These are phyloP conservation scores for Aptenodytes patagonicus DNA, from an alignment of 2,113 vertebrate species.

Conservation along the genomic window DNA sequence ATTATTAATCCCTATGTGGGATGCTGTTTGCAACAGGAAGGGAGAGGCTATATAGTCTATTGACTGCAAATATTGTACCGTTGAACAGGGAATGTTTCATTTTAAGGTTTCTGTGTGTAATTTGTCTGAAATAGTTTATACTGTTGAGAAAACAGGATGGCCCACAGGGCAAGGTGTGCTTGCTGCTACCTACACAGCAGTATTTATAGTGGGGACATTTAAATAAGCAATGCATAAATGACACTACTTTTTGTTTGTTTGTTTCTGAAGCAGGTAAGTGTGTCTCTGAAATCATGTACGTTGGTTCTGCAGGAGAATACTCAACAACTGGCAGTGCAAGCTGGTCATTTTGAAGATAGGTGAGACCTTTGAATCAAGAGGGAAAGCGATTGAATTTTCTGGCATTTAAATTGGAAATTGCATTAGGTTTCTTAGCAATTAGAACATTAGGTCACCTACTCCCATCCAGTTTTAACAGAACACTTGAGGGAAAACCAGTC, in stretches of 20 bases:
- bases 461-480: not conserved
- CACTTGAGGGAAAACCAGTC: not conserved
- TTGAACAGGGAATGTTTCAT: not conserved
- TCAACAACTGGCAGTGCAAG: not conserved
- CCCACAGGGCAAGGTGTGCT: not conserved
- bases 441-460: not conserved
- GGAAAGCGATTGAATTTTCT: not conserved
- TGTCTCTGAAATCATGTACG: fast-evolving
- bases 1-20: not conserved
- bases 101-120: not conserved
- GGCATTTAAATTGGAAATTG: not conserved
- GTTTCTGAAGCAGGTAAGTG: not conserved
- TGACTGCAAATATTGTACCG: not conserved
- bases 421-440: not conserved
- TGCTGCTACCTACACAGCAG: not conserved
- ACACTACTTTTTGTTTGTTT: too few species aligned
- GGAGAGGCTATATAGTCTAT: not conserved
- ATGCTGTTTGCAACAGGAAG: conserved; percentile 21
- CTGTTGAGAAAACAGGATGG: conserved; percentile 4
- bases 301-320: not conserved
- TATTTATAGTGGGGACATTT: not conserved
- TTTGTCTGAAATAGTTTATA: not conserved
- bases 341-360: not conserved
- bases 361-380: not conserved
- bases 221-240: not conserved